These are phyloP conservation scores for Laticauda laticaudata DNA, from an alignment of 2,113 vertebrate species.

Conservation along the genomic window DNA sequence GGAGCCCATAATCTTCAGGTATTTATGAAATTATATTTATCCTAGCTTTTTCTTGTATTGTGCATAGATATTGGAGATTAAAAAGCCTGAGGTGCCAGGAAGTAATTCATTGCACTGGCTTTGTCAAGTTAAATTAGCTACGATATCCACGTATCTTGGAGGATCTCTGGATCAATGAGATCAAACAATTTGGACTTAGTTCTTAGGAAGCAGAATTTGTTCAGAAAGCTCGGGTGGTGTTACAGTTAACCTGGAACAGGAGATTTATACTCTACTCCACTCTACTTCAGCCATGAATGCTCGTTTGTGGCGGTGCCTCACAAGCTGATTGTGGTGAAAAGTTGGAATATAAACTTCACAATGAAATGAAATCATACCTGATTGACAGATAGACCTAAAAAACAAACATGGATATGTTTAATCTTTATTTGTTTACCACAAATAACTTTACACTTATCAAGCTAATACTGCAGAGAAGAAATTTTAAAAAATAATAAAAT, in stretches of 20 bases:
- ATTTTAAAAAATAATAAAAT: constrained; percentile 63
- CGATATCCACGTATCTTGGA: background rate
- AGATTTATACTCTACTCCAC: background rate
- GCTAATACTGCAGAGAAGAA: constrained; percentile 56
- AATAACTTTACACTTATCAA: constrained; percentile 65
- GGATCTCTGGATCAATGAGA: background rate
- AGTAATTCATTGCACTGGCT: background rate
- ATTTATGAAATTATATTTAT: background rate
- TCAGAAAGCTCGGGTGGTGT: background rate
- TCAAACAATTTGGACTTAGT: background rate
- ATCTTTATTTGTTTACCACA: constrained; percentile 47
- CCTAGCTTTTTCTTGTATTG: background rate
- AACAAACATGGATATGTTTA: constrained; percentile 17
- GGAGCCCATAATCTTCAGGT: background rate
- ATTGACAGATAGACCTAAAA: background rate
- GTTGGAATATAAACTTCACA: background rate
- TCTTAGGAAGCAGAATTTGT: background rate
- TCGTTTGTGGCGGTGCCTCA: background rate
- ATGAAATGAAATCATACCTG: too few species aligned
- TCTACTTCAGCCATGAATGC: background rate
- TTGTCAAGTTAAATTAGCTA: background rate
- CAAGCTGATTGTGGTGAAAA: background rate
- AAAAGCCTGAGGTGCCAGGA: background rate
- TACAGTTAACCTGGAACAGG: background rate
- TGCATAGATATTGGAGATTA: background rate